Conservation (phyloP, 2,888 invertebrate genomes). For the Drosophila lacicola region DNA sequence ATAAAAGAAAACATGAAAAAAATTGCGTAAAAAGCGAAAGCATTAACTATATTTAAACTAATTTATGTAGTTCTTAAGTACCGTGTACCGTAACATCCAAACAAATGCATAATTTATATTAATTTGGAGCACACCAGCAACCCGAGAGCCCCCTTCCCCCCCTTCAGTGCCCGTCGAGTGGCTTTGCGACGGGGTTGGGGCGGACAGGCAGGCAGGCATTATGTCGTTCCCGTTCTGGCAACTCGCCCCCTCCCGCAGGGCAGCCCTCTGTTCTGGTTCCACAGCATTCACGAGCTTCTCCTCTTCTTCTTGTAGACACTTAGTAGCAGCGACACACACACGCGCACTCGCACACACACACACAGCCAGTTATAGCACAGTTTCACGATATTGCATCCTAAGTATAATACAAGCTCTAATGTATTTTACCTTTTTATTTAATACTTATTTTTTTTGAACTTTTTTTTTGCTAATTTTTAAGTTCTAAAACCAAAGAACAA, state of each 20-base stretch:
- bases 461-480: slow-evolving; percentile 69
- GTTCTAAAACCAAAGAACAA: slow-evolving; percentile 82
- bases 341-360: slow-evolving; percentile 26
- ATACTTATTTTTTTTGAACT: slow-evolving; percentile 30
- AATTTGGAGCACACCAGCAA: slow-evolving; percentile 16
- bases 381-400: slow-evolving; percentile 26
- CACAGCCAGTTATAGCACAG: slow-evolving; percentile 30
- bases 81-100: slow-evolving; percentile 57
- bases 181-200: background rate
- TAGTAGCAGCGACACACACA: slow-evolving; percentile 25
- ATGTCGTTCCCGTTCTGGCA: background rate
- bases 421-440: slow-evolving; percentile 19
- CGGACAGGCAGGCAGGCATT: background rate
- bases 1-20: slow-evolving; percentile 23
- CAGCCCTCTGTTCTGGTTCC: background rate
- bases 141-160: background rate
- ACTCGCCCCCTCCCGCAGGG: background rate
- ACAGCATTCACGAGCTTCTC: slow-evolving; percentile 3
- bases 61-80: slow-evolving; percentile 80
- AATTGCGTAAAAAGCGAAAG: slow-evolving; percentile 39
- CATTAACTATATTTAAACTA: slow-evolving; percentile 72
- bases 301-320: slow-evolving; percentile 7
- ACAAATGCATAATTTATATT: slow-evolving; percentile 53
- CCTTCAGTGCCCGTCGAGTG: background rate
- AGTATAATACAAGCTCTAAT: slow-evolving; percentile 13